phyloP scores from a whole-genome alignment of 2,888 invertebrate species.

The Oeneis ivallda region DNA sequence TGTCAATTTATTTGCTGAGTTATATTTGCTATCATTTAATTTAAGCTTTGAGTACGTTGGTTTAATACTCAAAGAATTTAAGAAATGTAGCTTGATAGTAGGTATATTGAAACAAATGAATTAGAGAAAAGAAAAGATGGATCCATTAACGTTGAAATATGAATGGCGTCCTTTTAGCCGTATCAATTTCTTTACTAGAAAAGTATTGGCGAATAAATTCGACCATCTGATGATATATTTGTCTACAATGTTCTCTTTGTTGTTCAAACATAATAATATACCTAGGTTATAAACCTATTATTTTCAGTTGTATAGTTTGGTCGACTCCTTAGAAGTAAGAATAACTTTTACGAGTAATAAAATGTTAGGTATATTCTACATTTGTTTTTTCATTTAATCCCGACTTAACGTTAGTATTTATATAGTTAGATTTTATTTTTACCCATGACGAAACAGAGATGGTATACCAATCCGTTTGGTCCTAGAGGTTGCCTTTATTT shows the following conservation, averaged over 20 bases:
- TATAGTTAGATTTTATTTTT: no score
- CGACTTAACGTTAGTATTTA: no score
- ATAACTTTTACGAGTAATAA: neutral
- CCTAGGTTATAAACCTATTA: conserved; percentile 45
- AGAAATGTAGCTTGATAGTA: neutral
- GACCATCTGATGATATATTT: conserved; percentile 49
- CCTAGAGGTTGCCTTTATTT: no score
- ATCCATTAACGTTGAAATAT: conserved; percentile 20
- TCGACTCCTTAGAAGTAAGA: conserved; percentile 1
- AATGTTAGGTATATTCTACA: no score
- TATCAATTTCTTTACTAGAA: conserved; percentile 32
- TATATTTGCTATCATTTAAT: neutral
- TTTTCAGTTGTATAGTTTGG: conserved; percentile 44
- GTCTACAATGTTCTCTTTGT: conserved; percentile 62
- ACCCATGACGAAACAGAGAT: no score
- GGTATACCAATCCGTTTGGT: no score
- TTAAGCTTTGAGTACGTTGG: no score
- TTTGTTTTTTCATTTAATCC: neutral
- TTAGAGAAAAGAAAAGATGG: conserved; percentile 11
- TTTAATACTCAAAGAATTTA: no score
- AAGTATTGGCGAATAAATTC: conserved; percentile 37
- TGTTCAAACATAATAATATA: conserved; percentile 49
- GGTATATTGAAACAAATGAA: neutral
- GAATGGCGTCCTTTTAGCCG: conserved; percentile 16
- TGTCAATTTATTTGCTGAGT: no score